These are phyloP conservation scores for Saturnia pavonia DNA, from an alignment of 2,888 invertebrate species.

Conservation along the genomic window DNA sequence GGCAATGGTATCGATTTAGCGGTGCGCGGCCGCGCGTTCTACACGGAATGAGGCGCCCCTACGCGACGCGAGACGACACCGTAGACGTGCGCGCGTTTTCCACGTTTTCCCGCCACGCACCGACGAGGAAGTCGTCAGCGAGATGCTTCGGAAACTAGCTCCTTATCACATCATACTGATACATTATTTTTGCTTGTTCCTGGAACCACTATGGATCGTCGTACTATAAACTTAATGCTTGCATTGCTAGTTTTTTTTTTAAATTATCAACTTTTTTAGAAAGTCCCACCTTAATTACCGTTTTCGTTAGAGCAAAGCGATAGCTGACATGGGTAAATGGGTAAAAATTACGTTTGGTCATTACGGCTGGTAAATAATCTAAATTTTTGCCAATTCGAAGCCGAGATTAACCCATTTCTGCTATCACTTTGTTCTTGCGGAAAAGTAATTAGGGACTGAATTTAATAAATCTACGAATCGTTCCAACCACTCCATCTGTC, in stretches of 20 bases:
- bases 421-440: no score
- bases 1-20: conserved; percentile 67
- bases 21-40: conserved; percentile 70
- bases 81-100: conserved; percentile 77
- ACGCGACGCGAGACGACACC: conserved; percentile 36
- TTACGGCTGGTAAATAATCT: no score
- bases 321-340: no score
- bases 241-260: not conserved
- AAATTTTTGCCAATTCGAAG: no score
- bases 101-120: conserved; percentile 65
- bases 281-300: no score
- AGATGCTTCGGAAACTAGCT: conserved; percentile 45
- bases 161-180: conserved; percentile 39
- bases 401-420: no score
- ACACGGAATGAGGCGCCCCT: conserved; percentile 64
- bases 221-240: conserved; percentile 25
- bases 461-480: no score
- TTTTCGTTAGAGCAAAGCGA: no score
- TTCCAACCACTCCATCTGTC: no score
- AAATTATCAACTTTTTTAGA: no score
- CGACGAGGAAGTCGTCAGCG: conserved; percentile 28
- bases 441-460: no score
- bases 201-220: conserved; percentile 32
- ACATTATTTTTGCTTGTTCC: conserved; percentile 45
- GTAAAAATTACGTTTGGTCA: no score